These are phyloP conservation scores for Crocodylus rhombifer DNA, from an alignment of 2,797 vertebrate genomes.

Conservation along the genomic window DNA sequence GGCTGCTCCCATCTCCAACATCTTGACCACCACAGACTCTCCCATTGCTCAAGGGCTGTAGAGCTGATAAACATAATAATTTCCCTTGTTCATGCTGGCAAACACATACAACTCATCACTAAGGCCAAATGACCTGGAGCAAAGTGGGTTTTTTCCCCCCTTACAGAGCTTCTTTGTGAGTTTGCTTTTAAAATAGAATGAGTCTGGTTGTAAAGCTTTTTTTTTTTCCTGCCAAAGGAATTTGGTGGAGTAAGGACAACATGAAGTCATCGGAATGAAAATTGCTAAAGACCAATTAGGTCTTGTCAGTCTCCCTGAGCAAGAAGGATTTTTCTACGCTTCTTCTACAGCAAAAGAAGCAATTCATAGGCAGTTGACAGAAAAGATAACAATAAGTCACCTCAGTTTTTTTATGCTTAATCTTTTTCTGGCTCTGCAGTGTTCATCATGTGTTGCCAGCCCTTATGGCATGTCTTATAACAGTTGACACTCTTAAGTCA, in stretches of 20 bases:
- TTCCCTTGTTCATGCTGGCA: background rate
- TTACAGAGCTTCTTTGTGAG: background rate
- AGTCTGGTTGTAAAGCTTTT: background rate
- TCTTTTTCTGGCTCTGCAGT: too few species aligned
- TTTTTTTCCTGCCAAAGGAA: background rate
- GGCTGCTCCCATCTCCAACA: background rate
- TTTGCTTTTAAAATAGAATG: background rate
- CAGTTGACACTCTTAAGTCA: too few species aligned
- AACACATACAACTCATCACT: background rate
- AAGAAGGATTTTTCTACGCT: background rate
- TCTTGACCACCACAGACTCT: background rate
- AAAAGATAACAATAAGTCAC: background rate
- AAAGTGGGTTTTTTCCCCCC: background rate
- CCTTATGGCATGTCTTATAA: too few species aligned
- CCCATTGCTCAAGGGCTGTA: background rate
- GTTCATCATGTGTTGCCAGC: too few species aligned
- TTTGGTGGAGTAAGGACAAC: background rate
- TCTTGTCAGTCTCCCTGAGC: background rate
- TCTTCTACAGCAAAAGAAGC: background rate
- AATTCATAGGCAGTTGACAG: background rate
- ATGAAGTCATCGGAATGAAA: constrained; percentile 18
- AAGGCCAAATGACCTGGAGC: background rate
- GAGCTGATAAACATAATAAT: background rate
- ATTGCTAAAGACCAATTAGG: background rate
- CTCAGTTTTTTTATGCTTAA: background rate